phyloP scores from a whole-genome alignment of 2,888 invertebrate species.

The Stenodema calcarata region DNA sequence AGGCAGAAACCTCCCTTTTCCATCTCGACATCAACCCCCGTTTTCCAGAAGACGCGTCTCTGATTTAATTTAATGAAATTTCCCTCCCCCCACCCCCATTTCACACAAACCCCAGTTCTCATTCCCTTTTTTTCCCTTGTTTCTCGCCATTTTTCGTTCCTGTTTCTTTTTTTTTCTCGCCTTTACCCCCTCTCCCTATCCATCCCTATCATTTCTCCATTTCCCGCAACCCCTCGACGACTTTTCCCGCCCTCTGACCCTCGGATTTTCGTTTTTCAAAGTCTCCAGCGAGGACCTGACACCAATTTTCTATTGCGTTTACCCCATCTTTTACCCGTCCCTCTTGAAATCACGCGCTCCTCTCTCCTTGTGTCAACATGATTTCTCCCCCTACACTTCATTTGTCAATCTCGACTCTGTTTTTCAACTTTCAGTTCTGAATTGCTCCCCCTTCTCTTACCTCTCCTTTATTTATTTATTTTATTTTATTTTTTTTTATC shows the following conservation, averaged over 20 bases:
- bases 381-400: conserved; percentile 20
- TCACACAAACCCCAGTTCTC: background rate
- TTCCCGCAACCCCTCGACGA: background rate
- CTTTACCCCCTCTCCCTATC: background rate
- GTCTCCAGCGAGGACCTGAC: conserved; percentile 15
- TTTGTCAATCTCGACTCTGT: conserved; percentile 20
- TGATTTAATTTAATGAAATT: conserved; percentile 40
- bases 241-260: background rate
- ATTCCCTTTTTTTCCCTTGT: background rate
- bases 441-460: background rate
- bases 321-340: background rate
- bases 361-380: conserved; percentile 20
- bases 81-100: background rate
- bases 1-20: background rate
- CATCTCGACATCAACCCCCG: conserved; percentile 3
- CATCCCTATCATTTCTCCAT: background rate
- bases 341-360: conserved; percentile 1
- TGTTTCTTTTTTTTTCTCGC: background rate
- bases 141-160: conserved; percentile 13
- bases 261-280: background rate
- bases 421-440: background rate
- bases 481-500: background rate
- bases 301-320: conserved; percentile 39
- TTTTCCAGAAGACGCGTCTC: conserved; percentile 17
- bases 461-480: background rate